These are phyloP conservation scores for Oceanodroma tethys DNA, from an alignment of 2,113 vertebrate genomes.

Conservation along the genomic window DNA sequence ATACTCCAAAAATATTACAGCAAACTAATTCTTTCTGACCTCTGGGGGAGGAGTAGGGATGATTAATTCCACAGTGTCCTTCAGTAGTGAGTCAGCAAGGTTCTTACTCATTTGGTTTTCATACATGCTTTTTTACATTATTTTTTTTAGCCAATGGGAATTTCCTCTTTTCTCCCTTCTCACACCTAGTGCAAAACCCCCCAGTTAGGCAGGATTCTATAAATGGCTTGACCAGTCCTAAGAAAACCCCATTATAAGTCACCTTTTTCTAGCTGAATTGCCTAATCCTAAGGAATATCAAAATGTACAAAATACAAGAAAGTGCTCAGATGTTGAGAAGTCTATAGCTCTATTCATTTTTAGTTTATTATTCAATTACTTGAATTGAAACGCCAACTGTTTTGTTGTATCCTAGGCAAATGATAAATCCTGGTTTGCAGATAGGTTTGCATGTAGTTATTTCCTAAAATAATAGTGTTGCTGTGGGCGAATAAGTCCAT, in stretches of 20 bases:
- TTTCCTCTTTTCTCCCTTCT: conserved; percentile 38
- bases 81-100: conserved; percentile 40
- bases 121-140: background rate
- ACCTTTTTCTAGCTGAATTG: background rate
- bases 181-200: conserved; percentile 1
- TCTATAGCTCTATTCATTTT: background rate
- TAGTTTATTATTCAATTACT: background rate
- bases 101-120: conserved; percentile 36
- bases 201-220: background rate
- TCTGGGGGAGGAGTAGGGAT: background rate
- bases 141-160: conserved; percentile 10
- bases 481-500: background rate
- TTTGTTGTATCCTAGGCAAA: background rate
- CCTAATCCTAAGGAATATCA: background rate
- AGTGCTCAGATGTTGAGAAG: background rate
- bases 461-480: background rate
- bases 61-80: background rate
- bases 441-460: background rate
- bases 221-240: background rate
- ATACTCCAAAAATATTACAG: conserved; percentile 7
- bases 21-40: conserved; percentile 20
- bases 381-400: background rate
- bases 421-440: background rate
- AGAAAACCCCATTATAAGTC: background rate
- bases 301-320: background rate